Percentiles rank a stretch among this genome's conserved stretches.
Evolutionary conservation across 2,888 invertebrate genomes (phyloP).

Genomic region (Drosophila vallismaia): DNA sequence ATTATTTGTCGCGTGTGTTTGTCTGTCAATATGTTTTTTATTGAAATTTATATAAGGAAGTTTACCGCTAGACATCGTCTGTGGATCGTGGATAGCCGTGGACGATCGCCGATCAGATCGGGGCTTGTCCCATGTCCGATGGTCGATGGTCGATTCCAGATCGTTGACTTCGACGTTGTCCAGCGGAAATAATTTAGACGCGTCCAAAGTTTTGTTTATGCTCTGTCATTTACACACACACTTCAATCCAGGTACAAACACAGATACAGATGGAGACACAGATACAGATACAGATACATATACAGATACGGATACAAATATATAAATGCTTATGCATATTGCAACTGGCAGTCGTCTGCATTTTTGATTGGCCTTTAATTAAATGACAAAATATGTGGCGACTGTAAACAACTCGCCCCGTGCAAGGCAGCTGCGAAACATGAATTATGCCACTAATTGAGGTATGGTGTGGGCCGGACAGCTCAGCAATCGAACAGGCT

Average conservation of each 20-base stretch:
- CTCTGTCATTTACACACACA: constrained; percentile 27
- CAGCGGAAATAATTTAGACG: constrained; percentile 74
- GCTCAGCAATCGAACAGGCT: constrained; percentile 25
- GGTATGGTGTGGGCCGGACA: constrained; percentile 46
- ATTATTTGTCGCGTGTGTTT: constrained; percentile 61
- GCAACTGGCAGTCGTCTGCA: constrained; percentile 60
- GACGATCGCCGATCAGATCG: constrained; percentile 10
- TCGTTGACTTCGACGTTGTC: constrained; percentile 59
- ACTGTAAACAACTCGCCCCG: constrained; percentile 62
- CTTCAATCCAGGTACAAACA: constrained; percentile 33
- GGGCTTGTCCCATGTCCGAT: constrained; percentile 1
- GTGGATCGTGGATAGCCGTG: constrained; percentile 16
- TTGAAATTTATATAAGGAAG: constrained; percentile 79
- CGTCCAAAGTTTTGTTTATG: constrained; percentile 50
- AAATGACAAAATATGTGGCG: constrained; percentile 75
- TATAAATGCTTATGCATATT: constrained; percentile 43
- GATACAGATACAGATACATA: constrained; percentile 20
- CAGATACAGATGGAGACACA: not conserved
- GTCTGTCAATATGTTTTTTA: constrained; percentile 71
- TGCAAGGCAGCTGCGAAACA: constrained; percentile 57
- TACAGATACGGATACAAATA: constrained; percentile 6
- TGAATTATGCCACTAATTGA: constrained; percentile 78
- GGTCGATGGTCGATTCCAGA: constrained; percentile 29
- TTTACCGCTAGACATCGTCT: constrained; percentile 57
- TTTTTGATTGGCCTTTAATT: constrained; percentile 74